Conservation (phyloP, 2,888 invertebrate genomes). For the Thecophora atra region DNA sequence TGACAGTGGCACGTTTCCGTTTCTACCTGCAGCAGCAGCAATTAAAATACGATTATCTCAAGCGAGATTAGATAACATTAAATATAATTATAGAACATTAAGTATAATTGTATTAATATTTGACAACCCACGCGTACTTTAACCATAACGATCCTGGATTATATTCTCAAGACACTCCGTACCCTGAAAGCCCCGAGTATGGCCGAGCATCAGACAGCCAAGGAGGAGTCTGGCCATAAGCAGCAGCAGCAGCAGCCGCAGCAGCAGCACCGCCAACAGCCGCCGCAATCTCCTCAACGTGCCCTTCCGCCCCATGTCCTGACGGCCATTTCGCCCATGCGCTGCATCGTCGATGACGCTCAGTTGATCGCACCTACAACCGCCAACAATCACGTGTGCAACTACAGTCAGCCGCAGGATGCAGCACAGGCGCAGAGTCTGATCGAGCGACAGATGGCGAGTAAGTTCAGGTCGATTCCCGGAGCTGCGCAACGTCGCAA, state of each 20-base stretch:
- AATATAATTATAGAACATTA: conserved; percentile 17
- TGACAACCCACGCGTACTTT: conserved; percentile 21
- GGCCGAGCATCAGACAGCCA: conserved; percentile 65
- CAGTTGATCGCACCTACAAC: conserved; percentile 25
- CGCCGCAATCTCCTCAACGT: conserved; percentile 43
- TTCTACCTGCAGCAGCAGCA: conserved; percentile 5
- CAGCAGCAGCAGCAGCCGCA: conserved; percentile 50
- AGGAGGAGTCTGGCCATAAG: conserved; percentile 65
- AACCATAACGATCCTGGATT: conserved; percentile 58
- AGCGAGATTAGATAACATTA: conserved; percentile 36
- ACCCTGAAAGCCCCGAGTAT: conserved; percentile 64
- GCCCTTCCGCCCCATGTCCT: conserved; percentile 48
- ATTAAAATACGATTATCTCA: conserved; percentile 36
- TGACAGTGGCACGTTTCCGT: conserved; percentile 32
- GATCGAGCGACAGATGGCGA: conserved; percentile 59
- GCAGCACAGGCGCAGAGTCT: conserved; percentile 51
- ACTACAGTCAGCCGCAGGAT: conserved; percentile 37
- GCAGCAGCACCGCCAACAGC: conserved; percentile 41
- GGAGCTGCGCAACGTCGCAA: conserved; percentile 53
- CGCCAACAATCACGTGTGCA: conserved; percentile 43
- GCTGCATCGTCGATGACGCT: conserved; percentile 40
- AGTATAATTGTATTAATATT: conserved; percentile 9
- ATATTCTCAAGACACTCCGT: conserved; percentile 63
- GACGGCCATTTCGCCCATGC: conserved; percentile 47
- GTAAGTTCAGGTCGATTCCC: conserved; percentile 55